Percentiles rank a stretch among this genome's conserved stretches.
Conservation (phyloP, 2,113 vertebrate genomes). For the Pogona vitticeps region DNA sequence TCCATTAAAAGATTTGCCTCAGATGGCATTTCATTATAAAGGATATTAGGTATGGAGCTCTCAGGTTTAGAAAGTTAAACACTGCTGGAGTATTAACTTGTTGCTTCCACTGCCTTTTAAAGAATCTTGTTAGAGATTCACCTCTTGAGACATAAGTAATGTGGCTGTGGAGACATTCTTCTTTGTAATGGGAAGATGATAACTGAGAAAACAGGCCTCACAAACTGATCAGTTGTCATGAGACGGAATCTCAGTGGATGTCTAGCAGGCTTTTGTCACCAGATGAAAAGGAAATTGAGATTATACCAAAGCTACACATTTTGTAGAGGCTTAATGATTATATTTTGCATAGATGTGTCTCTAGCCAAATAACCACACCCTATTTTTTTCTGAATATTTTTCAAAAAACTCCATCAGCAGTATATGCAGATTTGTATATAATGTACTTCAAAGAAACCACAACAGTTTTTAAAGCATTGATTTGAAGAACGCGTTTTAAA, state of each 20-base stretch:
- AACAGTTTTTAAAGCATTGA: background rate
- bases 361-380: slow-evolving; percentile 7
- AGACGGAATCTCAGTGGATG: slow-evolving; percentile 64
- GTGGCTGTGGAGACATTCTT: slow-evolving; percentile 8
- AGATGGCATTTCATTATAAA: background rate
- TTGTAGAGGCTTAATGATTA: background rate
- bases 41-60: background rate
- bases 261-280: slow-evolving; percentile 27
- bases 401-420: background rate
- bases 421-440: background rate
- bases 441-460: slow-evolving; percentile 6
- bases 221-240: slow-evolving; percentile 7
- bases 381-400: background rate
- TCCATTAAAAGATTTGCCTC: background rate
- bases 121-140: background rate
- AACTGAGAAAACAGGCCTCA: fast-evolving
- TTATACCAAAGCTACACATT: slow-evolving; percentile 57
- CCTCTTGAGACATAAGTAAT: background rate
- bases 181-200: background rate
- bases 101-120: background rate
- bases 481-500: background rate
- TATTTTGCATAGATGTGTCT: background rate
- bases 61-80: background rate
- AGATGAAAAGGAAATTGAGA: slow-evolving; percentile 32
- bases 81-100: background rate